Evolutionary conservation across 2,113 vertebrate species (phyloP).

Genomic region (Arizona elegans): DNA sequence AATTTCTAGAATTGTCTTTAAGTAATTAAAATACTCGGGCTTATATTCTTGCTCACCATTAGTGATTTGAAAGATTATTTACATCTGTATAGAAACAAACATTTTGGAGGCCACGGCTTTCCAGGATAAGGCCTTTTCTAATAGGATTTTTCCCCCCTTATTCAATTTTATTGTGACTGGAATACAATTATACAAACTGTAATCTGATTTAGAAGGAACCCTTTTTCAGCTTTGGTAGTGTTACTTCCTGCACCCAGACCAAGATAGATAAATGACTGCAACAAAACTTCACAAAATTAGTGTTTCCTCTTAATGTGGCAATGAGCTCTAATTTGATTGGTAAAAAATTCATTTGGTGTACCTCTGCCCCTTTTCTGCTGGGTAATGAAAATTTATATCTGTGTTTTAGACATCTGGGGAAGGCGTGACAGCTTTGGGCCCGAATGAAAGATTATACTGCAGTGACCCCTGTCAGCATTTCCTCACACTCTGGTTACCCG

Average conservation of each 20-base stretch:
- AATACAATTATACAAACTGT: constrained; percentile 76
- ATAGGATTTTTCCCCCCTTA: constrained; percentile 69
- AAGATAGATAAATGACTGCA: constrained; percentile 81
- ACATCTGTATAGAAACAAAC: constrained; percentile 41
- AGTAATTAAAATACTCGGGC: background rate
- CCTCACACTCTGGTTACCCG: constrained; percentile 79
- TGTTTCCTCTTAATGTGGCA: constrained; percentile 80
- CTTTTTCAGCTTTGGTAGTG: constrained; percentile 66
- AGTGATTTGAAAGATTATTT: constrained; percentile 10
- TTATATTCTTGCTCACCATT: background rate
- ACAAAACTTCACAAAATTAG: constrained; percentile 85
- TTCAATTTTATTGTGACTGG: constrained; percentile 69
- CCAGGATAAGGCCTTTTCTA: constrained; percentile 66
- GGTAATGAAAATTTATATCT: constrained; percentile 90
- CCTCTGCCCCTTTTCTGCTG: constrained; percentile 82
- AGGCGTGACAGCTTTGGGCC: constrained; percentile 85
- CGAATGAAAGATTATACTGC: constrained; percentile 87
- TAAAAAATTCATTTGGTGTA: constrained; percentile 86
- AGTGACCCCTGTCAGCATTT: constrained; percentile 86
- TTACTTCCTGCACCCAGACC: constrained; percentile 59
- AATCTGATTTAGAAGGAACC: constrained; percentile 75
- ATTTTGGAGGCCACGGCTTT: constrained; percentile 45
- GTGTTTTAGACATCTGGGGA: constrained; percentile 82
- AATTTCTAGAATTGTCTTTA: background rate
- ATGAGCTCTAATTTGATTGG: constrained; percentile 84